A percentile compares a stretch with the other conserved stretches of the same genome.
Conservation (phyloP, 2,113 vertebrate genomes). For the Dipodomys ordii region DNA sequence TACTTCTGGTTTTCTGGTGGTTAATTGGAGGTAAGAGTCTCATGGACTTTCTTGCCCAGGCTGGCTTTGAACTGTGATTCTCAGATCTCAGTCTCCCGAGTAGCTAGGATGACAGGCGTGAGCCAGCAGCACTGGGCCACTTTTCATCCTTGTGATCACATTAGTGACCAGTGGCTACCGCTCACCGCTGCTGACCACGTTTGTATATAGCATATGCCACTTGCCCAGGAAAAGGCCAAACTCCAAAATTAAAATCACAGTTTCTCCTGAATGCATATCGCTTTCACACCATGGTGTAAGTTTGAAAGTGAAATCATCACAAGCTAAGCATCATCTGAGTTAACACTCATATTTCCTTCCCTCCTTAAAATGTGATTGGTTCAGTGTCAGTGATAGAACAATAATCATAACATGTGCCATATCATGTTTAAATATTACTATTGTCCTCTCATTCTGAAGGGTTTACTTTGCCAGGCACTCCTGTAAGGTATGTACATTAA, state of each 20-base stretch:
- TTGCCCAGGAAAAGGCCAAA: not conserved
- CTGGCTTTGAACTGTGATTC: too few species aligned
- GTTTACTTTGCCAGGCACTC: not conserved
- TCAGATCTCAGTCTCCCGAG: too few species aligned
- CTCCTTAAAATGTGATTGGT: not conserved
- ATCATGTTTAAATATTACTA: not conserved
- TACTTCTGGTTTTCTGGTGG: too few species aligned
- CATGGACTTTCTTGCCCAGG: too few species aligned
- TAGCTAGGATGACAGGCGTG: too few species aligned
- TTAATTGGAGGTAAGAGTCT: too few species aligned
- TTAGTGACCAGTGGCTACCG: not conserved
- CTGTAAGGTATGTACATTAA: not conserved
- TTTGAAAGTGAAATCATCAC: not conserved
- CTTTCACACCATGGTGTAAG: not conserved
- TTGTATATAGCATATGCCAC: too few species aligned
- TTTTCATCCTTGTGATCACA: not conserved
- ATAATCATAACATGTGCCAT: not conserved
- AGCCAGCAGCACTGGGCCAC: too few species aligned
- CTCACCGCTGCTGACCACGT: too few species aligned
- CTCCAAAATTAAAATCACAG: not conserved
- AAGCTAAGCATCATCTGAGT: not conserved
- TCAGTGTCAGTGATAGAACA: not conserved
- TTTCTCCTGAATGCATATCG: not conserved
- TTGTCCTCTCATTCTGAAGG: not conserved
- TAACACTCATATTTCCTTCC: not conserved